These are phyloP conservation scores for Chaenogobius annularis DNA, from an alignment of 2,113 vertebrate species.

Conservation along the genomic window DNA sequence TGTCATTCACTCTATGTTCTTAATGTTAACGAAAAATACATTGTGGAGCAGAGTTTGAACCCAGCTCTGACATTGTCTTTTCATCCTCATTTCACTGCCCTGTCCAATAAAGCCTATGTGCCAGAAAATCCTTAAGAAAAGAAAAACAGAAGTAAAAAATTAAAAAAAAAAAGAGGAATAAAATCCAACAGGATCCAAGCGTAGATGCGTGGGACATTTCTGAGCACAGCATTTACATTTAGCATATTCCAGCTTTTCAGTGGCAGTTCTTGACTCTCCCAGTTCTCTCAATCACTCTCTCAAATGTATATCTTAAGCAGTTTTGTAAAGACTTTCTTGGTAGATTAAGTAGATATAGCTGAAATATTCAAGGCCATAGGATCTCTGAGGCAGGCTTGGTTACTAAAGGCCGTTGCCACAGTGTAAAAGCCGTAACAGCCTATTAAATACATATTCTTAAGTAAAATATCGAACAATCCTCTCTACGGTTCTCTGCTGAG, in stretches of 20 bases:
- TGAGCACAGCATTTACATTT: background rate
- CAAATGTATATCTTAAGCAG: background rate
- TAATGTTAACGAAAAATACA: no score
- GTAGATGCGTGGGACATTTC: no score
- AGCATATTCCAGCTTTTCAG: background rate
- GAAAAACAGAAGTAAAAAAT: no score
- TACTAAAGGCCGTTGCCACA: background rate
- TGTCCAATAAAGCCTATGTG: no score
- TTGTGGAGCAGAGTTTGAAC: no score
- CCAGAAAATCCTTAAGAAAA: no score
- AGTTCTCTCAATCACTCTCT: background rate
- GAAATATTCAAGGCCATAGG: background rate
- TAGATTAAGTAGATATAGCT: background rate
- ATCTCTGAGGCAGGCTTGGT: background rate
- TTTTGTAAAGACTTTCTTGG: background rate
- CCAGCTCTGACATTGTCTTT: no score
- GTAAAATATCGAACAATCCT: conserved; percentile 25
- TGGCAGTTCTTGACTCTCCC: background rate
- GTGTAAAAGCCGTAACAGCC: background rate
- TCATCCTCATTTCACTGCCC: no score
- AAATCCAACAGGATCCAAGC: no score
- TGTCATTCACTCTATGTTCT: no score
- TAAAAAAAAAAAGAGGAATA: no score
- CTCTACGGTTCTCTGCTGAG: conserved; percentile 15
- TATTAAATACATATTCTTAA: conserved; percentile 24